Evolutionary conservation across 2,888 invertebrate species (phyloP), one percentile per base, ranked within the genome.

Genomic region (Drosophila mercatorum): DNA sequence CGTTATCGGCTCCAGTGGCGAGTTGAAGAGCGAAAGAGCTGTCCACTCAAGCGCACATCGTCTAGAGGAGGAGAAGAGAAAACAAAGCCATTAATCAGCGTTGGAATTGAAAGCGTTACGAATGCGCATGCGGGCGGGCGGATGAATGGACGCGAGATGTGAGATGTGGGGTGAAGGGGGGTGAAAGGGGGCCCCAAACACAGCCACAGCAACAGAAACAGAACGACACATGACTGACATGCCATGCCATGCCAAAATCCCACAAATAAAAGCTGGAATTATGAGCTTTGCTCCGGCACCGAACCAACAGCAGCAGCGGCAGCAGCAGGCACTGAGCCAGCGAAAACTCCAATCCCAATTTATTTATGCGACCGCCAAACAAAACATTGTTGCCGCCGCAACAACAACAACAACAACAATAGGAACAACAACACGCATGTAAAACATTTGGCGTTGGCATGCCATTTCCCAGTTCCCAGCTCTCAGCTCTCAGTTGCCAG

Each of bases 191-290:
- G 31, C 43, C 69, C 51, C 22, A 26, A 57, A 34, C 11, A 43
- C 28, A 28, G 47, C 47, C 49, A 40, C 7, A 43, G 46, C 12
- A 47, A 28, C 53, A 60, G 52, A 36, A 60, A 64, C 52, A 55
- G 49, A 63, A 34, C 63, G 75, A 80, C 80, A 82, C 80, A 86
- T 88, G 89, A 88, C 78, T 81, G 89, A 87, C 89, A 85, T 88
- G 84, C 80, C 82, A 89, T 84, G 86, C 83, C 78, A 89, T 84
- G 86, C 83, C 76, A 80, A 83, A 88, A 80, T 85, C 88, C 83
- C 78, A 89, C 85, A 89, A 87, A 90, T 85, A 88, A 88, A 88
- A 90, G 83, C 86, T 82, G 89, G 83, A 90, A 89, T 89, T 89
- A 90, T 90, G 89, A 85, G 89, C 81, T 89, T 78, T 81, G 68